Evolutionary conservation across 2,797 vertebrate species (phyloP), one percentile per base, ranked within the genome.

Genomic region (Chrysocyon brachyurus): DNA sequence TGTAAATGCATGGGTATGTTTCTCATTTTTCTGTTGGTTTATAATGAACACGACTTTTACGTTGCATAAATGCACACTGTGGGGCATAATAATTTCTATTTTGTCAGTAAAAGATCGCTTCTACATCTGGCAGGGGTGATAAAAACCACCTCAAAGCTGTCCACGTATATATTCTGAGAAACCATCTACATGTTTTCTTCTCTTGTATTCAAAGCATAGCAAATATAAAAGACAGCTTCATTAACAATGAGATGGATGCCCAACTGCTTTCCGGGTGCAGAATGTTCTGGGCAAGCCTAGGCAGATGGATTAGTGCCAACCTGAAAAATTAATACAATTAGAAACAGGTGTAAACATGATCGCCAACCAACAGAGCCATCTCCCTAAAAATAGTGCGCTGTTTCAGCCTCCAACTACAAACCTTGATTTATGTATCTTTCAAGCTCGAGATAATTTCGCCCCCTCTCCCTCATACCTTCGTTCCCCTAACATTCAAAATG

Each of bases 41-140:
- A 59, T 52, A n/a, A 61, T n/a, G 64, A 56, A 17, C 28, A 12
- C 59, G 36, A 19, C 36, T 59, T 79, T 40, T 21, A 21, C 0
- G 40, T 17, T 33, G n/a, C 26, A 78, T 40, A 31, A 54, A 78
- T 3, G 16, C 5, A 57, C 22, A 9, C 3, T 21, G 12, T 6
- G 19, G 0, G 31, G 0, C 40, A 46, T 36, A 9, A 3, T 5
- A 0, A 14, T 56, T 59, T 40, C 52, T 16, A 0, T 63, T 70
- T 70, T 54, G 21, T 68, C 36, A 28, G 8, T 40, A 16, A 84
- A 40, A 59, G 2, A 4, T 12, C 21, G 4, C n/a, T 31, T 22
- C 21, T 9, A 59, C 9, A 10, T 11, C 10, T 8, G 8, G 28
- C 22, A 6, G 63, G 64, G 4, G 4, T 0, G 0, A 1, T 28